A percentile compares a stretch with the other conserved stretches of the same genome.
Evolutionary conservation across 2,888 invertebrate species (phyloP).

Genomic region (Fragum whitleyi): DNA sequence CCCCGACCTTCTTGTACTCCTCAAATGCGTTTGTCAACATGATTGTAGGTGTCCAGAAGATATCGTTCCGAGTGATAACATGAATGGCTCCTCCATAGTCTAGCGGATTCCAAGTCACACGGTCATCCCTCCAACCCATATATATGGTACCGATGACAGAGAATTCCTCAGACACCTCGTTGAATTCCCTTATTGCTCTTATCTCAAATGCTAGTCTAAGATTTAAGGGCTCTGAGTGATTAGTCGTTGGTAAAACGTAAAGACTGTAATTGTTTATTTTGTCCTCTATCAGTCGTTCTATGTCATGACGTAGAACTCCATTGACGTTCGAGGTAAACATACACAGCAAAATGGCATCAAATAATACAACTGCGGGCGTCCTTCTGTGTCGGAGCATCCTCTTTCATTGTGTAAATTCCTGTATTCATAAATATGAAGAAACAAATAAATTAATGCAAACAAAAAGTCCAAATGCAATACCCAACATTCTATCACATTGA

Average conservation of each 20-base stretch:
- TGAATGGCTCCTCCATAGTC: neutral
- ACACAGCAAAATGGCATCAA: no score
- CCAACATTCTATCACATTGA: no score
- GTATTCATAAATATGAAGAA: no score
- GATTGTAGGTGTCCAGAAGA: neutral
- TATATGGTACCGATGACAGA: neutral
- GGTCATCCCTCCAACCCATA: neutral
- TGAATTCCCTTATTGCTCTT: slow-evolving; percentile 1
- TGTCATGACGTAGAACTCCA: neutral
- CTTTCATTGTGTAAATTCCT: no score
- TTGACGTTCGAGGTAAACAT: no score
- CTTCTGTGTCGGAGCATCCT: no score
- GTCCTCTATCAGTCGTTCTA: neutral
- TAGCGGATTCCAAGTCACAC: neutral
- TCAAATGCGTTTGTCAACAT: neutral
- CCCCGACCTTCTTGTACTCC: neutral
- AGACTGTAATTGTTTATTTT: neutral
- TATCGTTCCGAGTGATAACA: neutral
- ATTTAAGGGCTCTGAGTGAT: neutral
- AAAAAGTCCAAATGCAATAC: no score
- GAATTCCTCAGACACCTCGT: slow-evolving; percentile 8
- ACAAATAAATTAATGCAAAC: no score
- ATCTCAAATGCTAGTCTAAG: neutral
- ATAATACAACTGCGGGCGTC: no score
- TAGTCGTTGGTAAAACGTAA: neutral